Conservation (phyloP, 2,113 vertebrate species). For the Dicrurus megarhynchus region DNA sequence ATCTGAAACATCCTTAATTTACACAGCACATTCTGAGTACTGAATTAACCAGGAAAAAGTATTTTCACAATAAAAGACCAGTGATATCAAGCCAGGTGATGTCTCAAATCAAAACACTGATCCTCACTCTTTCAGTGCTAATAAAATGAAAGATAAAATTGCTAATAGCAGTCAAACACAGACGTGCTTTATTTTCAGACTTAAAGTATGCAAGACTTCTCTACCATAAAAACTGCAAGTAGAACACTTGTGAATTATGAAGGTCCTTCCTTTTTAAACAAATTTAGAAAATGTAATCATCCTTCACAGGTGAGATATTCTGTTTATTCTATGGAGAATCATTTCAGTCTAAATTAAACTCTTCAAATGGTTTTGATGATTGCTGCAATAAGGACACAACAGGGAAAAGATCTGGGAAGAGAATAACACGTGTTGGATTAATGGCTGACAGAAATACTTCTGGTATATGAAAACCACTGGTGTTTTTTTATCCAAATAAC, state of each 20-base stretch:
- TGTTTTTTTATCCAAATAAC: slow-evolving; percentile 45
- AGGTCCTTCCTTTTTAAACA: slow-evolving; percentile 64
- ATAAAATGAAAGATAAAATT: not conserved
- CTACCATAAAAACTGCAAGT: slow-evolving; percentile 14
- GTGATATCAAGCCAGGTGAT: not conserved
- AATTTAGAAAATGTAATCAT: slow-evolving; percentile 66
- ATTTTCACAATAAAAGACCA: not conserved
- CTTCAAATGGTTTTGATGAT: slow-evolving; percentile 68
- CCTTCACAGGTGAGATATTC: slow-evolving; percentile 71
- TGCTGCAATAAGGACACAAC: slow-evolving; percentile 66
- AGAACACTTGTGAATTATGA: slow-evolving; percentile 47
- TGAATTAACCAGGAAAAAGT: not conserved
- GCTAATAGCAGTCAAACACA: not conserved
- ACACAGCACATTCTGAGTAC: not conserved
- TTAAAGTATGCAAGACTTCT: not conserved
- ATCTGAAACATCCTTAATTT: not conserved
- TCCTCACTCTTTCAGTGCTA: not conserved
- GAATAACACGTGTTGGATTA: slow-evolving; percentile 55
- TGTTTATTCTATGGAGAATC: slow-evolving; percentile 70
- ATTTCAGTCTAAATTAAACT: slow-evolving; percentile 74
- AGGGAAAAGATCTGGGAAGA: slow-evolving; percentile 63
- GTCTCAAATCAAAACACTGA: not conserved
- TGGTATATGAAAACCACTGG: slow-evolving; percentile 40
- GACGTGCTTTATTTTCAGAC: slow-evolving; percentile 8
- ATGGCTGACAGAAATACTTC: slow-evolving; percentile 69